Evolutionary conservation across 2,888 invertebrate genomes (phyloP).

Genomic region (Eulithis testata): DNA sequence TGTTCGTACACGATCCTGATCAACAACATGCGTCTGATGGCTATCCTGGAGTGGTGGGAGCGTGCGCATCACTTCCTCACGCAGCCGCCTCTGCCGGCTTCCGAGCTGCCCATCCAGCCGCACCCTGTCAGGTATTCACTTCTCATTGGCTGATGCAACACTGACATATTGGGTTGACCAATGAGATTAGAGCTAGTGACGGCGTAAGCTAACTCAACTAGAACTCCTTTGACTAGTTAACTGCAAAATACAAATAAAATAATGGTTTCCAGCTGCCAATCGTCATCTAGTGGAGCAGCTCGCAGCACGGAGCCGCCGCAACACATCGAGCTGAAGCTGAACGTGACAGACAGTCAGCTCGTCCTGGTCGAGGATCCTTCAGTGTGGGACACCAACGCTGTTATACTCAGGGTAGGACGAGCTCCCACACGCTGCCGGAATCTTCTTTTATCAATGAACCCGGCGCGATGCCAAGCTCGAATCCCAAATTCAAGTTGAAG

Average conservation of each 20-base stretch:
- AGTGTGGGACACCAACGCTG: conserved; percentile 95
- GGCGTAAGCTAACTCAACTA: too few relatives aligned
- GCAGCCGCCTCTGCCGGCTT: conserved; percentile 72
- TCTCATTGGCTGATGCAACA: too few relatives aligned
- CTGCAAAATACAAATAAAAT: too few relatives aligned
- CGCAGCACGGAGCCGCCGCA: conserved; percentile 49
- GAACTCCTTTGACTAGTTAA: too few relatives aligned
- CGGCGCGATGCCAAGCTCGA: too few relatives aligned
- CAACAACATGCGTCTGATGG: conserved; percentile 97
- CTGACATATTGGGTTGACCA: too few relatives aligned
- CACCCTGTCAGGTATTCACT: neutral
- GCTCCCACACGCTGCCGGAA: neutral
- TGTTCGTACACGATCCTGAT: conserved; percentile 94
- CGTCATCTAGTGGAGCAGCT: conserved; percentile 1
- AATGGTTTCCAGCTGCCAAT: neutral
- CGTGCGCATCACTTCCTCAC: conserved; percentile 91
- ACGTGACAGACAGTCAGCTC: conserved; percentile 97
- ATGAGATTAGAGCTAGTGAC: too few relatives aligned
- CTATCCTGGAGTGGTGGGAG: conserved; percentile 97
- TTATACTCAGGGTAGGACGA: conserved; percentile 89
- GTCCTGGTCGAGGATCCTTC: conserved; percentile 97
- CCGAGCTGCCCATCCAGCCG: conserved; percentile 52
- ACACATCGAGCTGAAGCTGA: conserved; percentile 94
- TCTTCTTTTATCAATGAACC: too few relatives aligned
- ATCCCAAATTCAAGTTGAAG: too few relatives aligned